Conservation (phyloP, 2,113 vertebrate species). For the Sprattus sprattus region DNA sequence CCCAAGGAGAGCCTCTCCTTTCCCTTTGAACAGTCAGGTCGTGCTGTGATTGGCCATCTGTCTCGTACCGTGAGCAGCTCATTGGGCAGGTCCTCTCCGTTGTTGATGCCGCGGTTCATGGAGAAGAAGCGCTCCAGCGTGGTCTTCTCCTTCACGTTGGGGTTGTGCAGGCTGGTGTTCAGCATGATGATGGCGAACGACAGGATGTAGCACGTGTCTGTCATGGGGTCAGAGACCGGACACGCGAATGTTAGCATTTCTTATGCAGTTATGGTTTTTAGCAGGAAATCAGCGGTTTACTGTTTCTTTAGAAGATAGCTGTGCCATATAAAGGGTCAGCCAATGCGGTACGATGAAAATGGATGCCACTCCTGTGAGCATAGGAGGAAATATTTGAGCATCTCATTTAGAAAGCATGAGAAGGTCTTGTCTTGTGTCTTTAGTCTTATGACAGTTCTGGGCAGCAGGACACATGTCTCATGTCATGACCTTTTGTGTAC, state of each 20-base stretch:
- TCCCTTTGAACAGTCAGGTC: not conserved
- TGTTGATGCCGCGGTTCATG: constrained; percentile 92
- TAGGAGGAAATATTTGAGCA: too few relatives aligned
- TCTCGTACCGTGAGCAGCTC: constrained; percentile 82
- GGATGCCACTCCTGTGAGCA: too few relatives aligned
- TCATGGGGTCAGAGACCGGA: not conserved
- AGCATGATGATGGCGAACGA: constrained; percentile 97
- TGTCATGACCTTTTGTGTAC: too few relatives aligned
- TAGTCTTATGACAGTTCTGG: too few relatives aligned
- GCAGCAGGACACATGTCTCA: too few relatives aligned
- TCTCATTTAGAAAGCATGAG: too few relatives aligned
- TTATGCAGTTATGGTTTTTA: too few relatives aligned
- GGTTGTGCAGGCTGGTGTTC: constrained; percentile 97
- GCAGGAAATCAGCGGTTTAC: not conserved
- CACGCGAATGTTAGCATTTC: not conserved
- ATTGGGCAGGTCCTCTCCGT: constrained; percentile 80
- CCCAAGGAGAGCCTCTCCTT: too few relatives aligned
- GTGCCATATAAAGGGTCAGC: not conserved
- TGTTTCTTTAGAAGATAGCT: not conserved
- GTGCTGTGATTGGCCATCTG: constrained; percentile 14
- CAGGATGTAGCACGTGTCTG: constrained; percentile 96
- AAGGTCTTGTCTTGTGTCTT: too few relatives aligned
- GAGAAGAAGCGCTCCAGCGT: constrained; percentile 86
- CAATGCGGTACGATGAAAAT: too few relatives aligned
- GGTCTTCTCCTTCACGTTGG: constrained; percentile 90